These are phyloP conservation scores for Maconellicoccus hirsutus DNA, from an alignment of 1,140 invertebrate species.

Conservation along the genomic window DNA sequence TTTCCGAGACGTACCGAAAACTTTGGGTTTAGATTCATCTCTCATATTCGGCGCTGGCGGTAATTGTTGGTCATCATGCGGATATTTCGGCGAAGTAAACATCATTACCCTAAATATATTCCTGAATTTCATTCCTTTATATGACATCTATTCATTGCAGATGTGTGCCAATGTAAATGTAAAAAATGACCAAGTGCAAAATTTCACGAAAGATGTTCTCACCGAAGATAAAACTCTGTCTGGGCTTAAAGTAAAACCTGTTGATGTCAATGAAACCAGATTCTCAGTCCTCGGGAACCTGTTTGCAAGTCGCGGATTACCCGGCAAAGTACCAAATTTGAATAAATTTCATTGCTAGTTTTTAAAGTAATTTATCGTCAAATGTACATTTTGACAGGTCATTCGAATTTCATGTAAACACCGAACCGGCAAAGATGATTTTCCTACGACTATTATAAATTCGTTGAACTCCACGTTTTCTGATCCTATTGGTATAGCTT, in stretches of 20 bases:
- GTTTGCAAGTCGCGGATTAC: not conserved
- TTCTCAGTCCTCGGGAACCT: not conserved
- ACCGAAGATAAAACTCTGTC: not conserved
- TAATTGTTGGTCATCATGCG: not conserved
- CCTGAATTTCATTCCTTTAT: not conserved
- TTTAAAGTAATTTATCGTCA: not conserved
- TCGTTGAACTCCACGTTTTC: not conserved
- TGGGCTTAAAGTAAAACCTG: not conserved
- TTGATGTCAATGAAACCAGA: not conserved
- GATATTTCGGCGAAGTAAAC: not conserved
- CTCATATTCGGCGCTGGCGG: not conserved
- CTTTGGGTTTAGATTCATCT: not conserved
- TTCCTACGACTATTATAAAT: not conserved
- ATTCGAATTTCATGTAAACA: not conserved
- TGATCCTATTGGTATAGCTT: not conserved
- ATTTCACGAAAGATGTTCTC: not conserved
- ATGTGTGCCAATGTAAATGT: not conserved
- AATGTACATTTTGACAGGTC: not conserved
- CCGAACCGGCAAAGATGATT: not conserved
- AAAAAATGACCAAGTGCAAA: not conserved
- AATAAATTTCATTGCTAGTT: not conserved
- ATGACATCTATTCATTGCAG: not conserved
- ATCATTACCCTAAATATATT: not conserved
- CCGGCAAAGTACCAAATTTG: not conserved
- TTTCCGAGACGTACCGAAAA: not conserved